Base-by-base conservation (phyloP, 2,888 invertebrate species). In the Strigamia crassipes region DNA sequence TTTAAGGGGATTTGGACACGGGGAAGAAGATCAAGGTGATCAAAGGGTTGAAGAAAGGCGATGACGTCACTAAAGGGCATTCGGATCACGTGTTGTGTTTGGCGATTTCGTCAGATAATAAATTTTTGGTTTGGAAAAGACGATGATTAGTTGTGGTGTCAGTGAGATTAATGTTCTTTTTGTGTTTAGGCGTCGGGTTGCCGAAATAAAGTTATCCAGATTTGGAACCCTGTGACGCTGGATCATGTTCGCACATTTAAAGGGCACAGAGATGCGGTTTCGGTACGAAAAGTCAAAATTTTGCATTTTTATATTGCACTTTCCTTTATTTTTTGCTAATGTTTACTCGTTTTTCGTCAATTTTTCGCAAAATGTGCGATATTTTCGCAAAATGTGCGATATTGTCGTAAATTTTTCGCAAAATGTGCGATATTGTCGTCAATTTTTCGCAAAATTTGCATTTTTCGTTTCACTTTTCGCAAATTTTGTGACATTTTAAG, bases 151-250 rank as follows among this genome's bases (percentile, higher is more conserved):
- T 41, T 13, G 78, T n/a, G 10, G 18, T 73, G 12, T 12, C 2
- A 0, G n/a, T 51, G n/a, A 12, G 4, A 73, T 73, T 27, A 27
- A 61, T 78, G 27, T 56, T 27, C 3, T 27, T 27, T 27, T 27
- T 80, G 23, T 12, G 73, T 87, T 83, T 85, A 92, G 89, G 94
- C 92, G 18, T 90, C 93, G 80, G 94, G 94, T 41, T 93, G 94
- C 86, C 89, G 89, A 82, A 90, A 89, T 81, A 91, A 92, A 79
- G 89, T 92, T 83, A 94, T 98, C 84, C 92, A 93, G 86, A 92
- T 97, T 78, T 96, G 96, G 94, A 92, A 95, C 87, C 93, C 94
- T 0, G 89, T 90, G n/a, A 92, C 92, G 80, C 89, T 96, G 83
- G 91, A 92, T 86, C 92, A 93, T 85, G 86, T 96, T 13, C 93